Evolutionary conservation across 2,888 invertebrate species (phyloP), one percentile per base, ranked within the genome.

Genomic region (Euzetes globulus): DNA sequence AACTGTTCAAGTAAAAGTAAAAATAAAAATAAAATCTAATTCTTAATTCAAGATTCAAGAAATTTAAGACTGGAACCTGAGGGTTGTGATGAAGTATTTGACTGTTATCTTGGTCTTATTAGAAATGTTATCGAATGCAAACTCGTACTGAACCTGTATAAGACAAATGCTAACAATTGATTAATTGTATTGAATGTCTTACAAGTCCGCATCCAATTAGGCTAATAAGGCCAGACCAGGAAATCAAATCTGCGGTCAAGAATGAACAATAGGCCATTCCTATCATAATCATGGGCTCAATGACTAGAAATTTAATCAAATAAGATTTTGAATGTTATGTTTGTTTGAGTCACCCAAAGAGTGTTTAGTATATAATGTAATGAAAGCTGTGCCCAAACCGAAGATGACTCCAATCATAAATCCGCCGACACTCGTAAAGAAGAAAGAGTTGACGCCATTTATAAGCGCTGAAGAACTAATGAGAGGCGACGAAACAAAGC

Each of bases 211-310:
- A 77, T 41, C 71, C 50, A 55, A 77, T 74, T 75, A 78, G 84
- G 83, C 83, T 84, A 52, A 87, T 86, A 76, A 87, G 86, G 55
- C 86, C 86, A 7, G 86, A 86, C 79, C 85, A 85, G 75, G 85
- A 85, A 78, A 87, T 84, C 78, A 87, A 79, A 79, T 87, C 87
- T 1, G 86, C 85, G 45, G 83, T 79, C 9, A 87, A 80, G 78
- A 86, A 87, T 1, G 86, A 81, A 29, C 85, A 79, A 78, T 86
- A 87, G 15, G 86, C 86, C 79, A 86, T 81, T 47, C 83, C 84
- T 73, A 86, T 82, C 72, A 86, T 80, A 2, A 85, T 83, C 25
- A 86, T 80, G 0, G 86, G 86, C 78, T 87, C 86, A 11, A 85
- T 84, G 6, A 47, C 50, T 73, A 37, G 60, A 9, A 41, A 13